Evolutionary conservation across 37 sponge, comb jelly and placozoan genomes (phyloP).

Genomic region (Lycopodina hypogea): DNA sequence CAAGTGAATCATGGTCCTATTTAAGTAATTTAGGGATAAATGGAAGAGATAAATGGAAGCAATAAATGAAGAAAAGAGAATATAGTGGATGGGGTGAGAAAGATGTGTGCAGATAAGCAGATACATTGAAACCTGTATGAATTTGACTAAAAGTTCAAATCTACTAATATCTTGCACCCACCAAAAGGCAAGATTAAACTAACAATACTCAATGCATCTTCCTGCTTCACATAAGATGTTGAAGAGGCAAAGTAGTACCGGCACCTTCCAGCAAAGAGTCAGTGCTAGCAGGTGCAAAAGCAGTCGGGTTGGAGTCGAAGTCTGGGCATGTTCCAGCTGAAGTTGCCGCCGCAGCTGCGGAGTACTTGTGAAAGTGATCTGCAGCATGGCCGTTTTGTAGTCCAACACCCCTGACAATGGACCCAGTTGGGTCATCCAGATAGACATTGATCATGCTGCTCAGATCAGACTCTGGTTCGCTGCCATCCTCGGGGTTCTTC

Average conservation of each 20-base stretch:
- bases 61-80: no score
- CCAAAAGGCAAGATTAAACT: neutral
- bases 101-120: no score
- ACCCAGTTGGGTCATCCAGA: slow-evolving; percentile 28
- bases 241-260: slow-evolving; percentile 36
- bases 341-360: neutral
- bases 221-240: slow-evolving; percentile 41
- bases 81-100: no score
- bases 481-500: slow-evolving; percentile 45
- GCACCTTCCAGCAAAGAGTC: slow-evolving; percentile 34
- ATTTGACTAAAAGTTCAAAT: no score
- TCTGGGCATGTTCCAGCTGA: slow-evolving; percentile 29
- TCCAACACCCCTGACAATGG: slow-evolving; percentile 2
- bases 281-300: slow-evolving; percentile 11
- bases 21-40: no score
- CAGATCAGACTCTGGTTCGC: slow-evolving; percentile 47
- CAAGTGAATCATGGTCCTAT: no score
- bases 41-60: no score
- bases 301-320: slow-evolving; percentile 8
- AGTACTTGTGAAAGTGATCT: slow-evolving; percentile 38
- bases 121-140: no score
- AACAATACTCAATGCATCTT: neutral
- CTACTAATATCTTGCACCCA: no score
- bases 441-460: slow-evolving; percentile 67
- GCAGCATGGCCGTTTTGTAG: slow-evolving; percentile 23